Evolutionary conservation across 2,113 vertebrate genomes (phyloP).

Genomic region (Semnopithecus entellus): DNA sequence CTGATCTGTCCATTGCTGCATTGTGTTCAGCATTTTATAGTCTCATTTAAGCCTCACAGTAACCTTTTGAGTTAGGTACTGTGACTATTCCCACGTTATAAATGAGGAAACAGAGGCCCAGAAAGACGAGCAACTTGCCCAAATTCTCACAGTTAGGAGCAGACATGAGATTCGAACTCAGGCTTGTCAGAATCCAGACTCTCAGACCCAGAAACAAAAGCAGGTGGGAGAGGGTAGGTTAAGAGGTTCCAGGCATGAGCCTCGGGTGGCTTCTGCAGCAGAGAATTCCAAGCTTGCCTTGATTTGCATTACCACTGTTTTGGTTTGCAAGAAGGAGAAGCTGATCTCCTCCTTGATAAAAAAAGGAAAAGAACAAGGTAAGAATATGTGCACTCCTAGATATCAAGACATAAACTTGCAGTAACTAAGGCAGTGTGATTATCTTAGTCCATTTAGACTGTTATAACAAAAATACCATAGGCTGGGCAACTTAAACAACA

Average conservation of each 20-base stretch:
- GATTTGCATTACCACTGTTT: neutral
- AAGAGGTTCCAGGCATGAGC: neutral
- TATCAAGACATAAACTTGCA: neutral
- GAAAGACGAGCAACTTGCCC: neutral
- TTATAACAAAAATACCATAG: neutral
- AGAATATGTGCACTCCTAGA: neutral
- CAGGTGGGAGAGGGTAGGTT: neutral
- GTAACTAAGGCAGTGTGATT: neutral
- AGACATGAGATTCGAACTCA: neutral
- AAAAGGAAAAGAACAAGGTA: neutral
- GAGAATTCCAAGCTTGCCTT: neutral
- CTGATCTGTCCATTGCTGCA: neutral
- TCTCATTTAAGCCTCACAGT: neutral
- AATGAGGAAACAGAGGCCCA: neutral
- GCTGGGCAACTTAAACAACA: neutral
- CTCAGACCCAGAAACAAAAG: neutral
- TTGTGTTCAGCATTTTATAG: neutral
- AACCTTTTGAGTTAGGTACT: neutral
- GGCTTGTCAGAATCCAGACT: neutral
- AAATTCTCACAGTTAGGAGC: neutral
- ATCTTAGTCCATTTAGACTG: neutral
- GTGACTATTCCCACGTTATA: neutral
- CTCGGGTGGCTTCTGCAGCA: neutral
- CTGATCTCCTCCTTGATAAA: neutral
- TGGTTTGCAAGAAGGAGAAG: neutral